These are phyloP conservation scores for Atrichornis clamosus DNA, from an alignment of 2,113 vertebrate species.

Conservation along the genomic window DNA sequence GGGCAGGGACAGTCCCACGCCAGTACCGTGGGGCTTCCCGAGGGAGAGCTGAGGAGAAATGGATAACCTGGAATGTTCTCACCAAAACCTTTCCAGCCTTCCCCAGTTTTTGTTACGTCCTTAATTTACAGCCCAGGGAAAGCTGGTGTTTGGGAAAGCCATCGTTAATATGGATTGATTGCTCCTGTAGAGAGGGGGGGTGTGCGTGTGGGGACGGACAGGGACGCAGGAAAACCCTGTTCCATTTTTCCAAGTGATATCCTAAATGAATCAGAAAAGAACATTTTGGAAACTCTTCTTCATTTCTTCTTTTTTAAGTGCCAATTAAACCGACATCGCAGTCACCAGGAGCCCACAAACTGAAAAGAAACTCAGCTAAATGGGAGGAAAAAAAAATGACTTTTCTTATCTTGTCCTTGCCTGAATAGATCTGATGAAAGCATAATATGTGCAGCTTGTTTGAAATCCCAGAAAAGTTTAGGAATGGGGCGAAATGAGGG, in stretches of 20 bases:
- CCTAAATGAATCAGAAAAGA: not conserved
- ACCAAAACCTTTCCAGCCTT: not conserved
- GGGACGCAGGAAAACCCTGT: not conserved
- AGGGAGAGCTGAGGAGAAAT: not conserved
- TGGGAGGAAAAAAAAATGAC: not conserved
- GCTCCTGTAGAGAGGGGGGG: not conserved
- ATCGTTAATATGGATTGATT: accelerated
- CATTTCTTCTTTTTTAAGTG: not conserved
- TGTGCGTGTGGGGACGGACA: not conserved
- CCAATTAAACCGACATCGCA: not conserved
- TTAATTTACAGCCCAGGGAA: not conserved
- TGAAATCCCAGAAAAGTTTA: not conserved
- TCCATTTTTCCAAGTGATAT: not conserved
- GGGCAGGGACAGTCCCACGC: not conserved
- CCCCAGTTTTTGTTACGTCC: not conserved
- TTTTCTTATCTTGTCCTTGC: not conserved
- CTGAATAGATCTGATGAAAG: not conserved
- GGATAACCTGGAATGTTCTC: not conserved
- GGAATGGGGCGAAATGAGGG: not conserved
- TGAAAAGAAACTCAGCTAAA: not conserved
- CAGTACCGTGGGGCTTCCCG: not conserved
- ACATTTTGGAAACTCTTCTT: not conserved
- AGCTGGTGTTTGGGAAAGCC: not conserved
- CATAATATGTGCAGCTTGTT: not conserved
- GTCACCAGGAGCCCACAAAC: not conserved